Conservation (phyloP, 2,113 vertebrate species). For the Erythrocercus mccallii region DNA sequence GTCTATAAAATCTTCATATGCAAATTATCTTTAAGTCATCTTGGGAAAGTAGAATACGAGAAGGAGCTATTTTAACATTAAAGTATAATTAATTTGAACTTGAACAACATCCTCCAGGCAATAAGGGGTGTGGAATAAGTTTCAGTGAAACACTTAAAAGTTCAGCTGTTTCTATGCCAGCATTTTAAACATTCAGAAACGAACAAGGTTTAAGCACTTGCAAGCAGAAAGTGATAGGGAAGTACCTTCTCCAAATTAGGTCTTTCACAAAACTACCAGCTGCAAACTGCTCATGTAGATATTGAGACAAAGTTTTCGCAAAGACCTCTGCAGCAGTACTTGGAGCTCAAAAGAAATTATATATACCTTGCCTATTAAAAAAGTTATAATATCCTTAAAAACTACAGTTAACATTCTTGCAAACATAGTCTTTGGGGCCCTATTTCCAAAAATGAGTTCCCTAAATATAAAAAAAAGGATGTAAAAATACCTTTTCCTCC, state of each 20-base stretch:
- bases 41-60: neutral
- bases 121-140: neutral
- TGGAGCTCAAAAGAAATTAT: neutral
- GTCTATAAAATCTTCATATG: neutral
- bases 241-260: neutral
- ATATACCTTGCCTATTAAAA: neutral
- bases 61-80: neutral
- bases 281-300: neutral
- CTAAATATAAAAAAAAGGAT: neutral
- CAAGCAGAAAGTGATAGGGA: neutral
- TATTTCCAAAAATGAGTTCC: neutral
- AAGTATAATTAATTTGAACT: neutral
- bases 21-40: neutral
- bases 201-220: neutral
- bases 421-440: neutral
- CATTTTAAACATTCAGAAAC: slow-evolving; percentile 5
- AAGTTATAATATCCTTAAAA: neutral
- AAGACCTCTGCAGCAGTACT: neutral
- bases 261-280: neutral
- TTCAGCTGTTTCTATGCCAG: neutral
- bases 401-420: neutral
- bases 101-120: neutral
- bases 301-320: neutral
- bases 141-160: neutral
- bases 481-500: neutral